Evolutionary conservation across 2,888 invertebrate genomes (phyloP), one percentile per base, ranked within the genome.

Genomic region (Drosophila vallismaia): DNA sequence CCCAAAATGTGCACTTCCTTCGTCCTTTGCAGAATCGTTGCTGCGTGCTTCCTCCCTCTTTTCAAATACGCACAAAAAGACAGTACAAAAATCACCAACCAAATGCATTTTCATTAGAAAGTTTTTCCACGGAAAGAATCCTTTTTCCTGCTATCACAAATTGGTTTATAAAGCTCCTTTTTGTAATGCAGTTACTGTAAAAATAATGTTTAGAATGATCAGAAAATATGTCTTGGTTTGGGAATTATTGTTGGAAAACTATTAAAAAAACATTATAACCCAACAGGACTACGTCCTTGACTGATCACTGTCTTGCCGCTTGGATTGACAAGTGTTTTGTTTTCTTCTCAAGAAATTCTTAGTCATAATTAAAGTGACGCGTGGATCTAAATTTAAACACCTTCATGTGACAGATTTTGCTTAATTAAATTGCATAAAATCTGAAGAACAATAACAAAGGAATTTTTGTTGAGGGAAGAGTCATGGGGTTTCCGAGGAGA

Each of bases 51-150:
- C 83, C 80, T 84, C 83, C 80, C 83, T 68, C 76, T 79, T 76
- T 84, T 77, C 74, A 76, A 86, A 79, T 75, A 69, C 63, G 50
- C 33, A 42, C n/a, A 59, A 51, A 56, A 67, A 83, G 71, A 64
- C 64, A 73, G 72, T 59, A 69, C 67, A 79, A 87, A 84, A 86
- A 83, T 80, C 74, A 74, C 79, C 78, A 72, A 69, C 69, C 75
- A 88, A 85, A 85, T 88, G 79, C 72, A 77, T 86, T 88, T 85
- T 88, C 79, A 86, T 85, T 86, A 81, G 57, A 74, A 88, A 85
- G 75, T 84, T 87, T 84, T 71, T 26, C 62, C 19, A 9, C 45
- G 19, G 24, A 33, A 19, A 49, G 29, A 50, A 14, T 53, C 4
- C 53, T 19, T 38, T 50, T 50, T 50, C 31, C 49, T 12, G 36